These are phyloP conservation scores for Lateolabrax maculatus DNA, from an alignment of 2,797 vertebrate species.

Conservation along the genomic window DNA sequence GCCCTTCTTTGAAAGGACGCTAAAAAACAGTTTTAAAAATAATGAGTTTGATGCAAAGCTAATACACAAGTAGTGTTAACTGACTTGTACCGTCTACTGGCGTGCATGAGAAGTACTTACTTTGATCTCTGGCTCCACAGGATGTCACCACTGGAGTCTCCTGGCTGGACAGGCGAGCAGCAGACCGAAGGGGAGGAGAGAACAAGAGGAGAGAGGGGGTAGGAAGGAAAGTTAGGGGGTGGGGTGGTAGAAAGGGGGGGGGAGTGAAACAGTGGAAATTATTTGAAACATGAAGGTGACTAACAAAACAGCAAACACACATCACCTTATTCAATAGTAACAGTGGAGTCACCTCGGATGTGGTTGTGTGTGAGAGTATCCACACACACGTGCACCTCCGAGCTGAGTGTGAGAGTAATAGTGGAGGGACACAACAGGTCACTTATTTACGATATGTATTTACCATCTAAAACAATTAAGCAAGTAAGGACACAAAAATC, in stretches of 20 bases:
- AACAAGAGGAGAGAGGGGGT: constrained; percentile 13
- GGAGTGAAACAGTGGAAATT: constrained; percentile 61
- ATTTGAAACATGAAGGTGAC: constrained; percentile 59
- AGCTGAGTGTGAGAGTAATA: constrained; percentile 33
- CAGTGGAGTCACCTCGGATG: constrained; percentile 11
- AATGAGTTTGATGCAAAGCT: not conserved
- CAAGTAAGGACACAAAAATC: constrained; percentile 85
- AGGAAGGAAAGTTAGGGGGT: constrained; percentile 32
- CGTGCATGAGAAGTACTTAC: constrained; percentile 67
- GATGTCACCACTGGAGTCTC: constrained; percentile 78
- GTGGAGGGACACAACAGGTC: constrained; percentile 65
- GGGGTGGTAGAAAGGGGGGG: constrained; percentile 17
- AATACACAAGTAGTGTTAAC: not conserved
- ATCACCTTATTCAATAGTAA: constrained; percentile 31
- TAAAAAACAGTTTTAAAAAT: constrained; percentile 4
- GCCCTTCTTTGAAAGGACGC: not conserved
- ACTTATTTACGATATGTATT: constrained; percentile 78
- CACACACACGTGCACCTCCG: not conserved
- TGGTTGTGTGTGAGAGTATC: constrained; percentile 9
- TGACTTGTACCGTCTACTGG: constrained; percentile 1
- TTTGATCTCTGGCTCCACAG: constrained; percentile 78
- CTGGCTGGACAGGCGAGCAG: constrained; percentile 64
- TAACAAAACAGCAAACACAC: constrained; percentile 52
- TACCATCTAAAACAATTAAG: constrained; percentile 82
- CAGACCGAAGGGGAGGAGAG: constrained; percentile 41